A percentile compares a stretch with the other conserved stretches of the same genome.
Evolutionary conservation across 2,797 vertebrate species (phyloP).

Genomic region (Halcyon smyrnensis): DNA sequence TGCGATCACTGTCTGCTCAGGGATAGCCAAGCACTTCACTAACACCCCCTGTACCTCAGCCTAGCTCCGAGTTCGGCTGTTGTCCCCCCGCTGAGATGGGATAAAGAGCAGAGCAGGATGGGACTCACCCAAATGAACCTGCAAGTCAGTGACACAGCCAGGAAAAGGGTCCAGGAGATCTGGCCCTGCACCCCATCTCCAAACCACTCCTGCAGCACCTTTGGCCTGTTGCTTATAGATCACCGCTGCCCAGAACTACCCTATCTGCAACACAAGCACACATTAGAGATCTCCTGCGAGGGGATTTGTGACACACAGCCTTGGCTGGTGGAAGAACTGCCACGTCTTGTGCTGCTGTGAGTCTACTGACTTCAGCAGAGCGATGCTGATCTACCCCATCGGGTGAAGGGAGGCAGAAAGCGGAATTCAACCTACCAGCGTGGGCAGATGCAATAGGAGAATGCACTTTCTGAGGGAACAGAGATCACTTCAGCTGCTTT

Average conservation of each 20-base stretch:
- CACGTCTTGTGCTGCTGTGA: neutral
- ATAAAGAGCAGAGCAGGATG: neutral
- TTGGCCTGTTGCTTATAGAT: neutral
- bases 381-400: neutral
- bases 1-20: neutral
- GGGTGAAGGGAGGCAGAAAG: neutral
- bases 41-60: neutral
- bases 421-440: neutral
- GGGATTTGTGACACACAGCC: neutral
- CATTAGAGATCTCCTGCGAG: neutral
- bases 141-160: neutral
- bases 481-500: neutral
- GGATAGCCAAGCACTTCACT: neutral
- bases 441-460: neutral
- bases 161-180: neutral
- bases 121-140: neutral
- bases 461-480: neutral
- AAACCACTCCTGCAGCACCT: neutral
- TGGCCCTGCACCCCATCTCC: neutral
- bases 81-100: fast-evolving
- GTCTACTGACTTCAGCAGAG: neutral
- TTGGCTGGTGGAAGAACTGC: neutral
- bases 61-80: neutral
- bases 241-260: fast-evolving
- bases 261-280: neutral